Percentiles rank a stretch among this genome's conserved stretches.
phyloP scores from a whole-genome alignment of 2,113 vertebrate species.

The Oncorhynchus masou region DNA sequence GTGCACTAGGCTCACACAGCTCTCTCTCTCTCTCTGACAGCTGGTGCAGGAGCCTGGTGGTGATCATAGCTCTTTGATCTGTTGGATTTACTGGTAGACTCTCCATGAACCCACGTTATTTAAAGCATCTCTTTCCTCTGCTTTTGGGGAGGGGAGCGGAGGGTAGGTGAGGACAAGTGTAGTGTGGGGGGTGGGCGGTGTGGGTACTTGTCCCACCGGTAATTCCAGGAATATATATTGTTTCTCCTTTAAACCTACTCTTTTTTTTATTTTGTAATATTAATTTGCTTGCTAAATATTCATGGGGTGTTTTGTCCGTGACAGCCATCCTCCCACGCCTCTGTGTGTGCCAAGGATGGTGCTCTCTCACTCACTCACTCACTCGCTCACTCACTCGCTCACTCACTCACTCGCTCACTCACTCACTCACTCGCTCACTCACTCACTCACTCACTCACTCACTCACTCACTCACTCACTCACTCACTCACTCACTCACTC shows the following conservation, averaged over 20 bases:
- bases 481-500: no score
- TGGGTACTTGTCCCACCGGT: slow-evolving; percentile 59
- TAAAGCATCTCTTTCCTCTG: slow-evolving; percentile 42
- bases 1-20: no score
- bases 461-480: no score
- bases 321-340: slow-evolving; percentile 67
- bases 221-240: slow-evolving; percentile 63
- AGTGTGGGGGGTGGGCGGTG: slow-evolving; percentile 24
- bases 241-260: slow-evolving; percentile 48
- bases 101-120: slow-evolving; percentile 52
- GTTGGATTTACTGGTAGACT: slow-evolving; percentile 42
- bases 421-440: no score
- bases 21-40: slow-evolving; percentile 35
- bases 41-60: slow-evolving; percentile 11
- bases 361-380: no score
- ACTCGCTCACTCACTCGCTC: no score
- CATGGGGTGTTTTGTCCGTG: slow-evolving; percentile 72
- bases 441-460: no score
- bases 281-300: slow-evolving; percentile 77
- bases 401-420: no score
- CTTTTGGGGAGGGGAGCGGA: slow-evolving; percentile 17
- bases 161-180: slow-evolving; percentile 20
- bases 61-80: slow-evolving; percentile 50
- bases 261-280: slow-evolving; percentile 70
- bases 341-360: slow-evolving; percentile 3